A percentile compares a stretch with the other conserved stretches of the same genome.
These are phyloP conservation scores for Psilopsiagon aymara DNA, from an alignment of 2,113 vertebrate genomes.

Conservation along the genomic window DNA sequence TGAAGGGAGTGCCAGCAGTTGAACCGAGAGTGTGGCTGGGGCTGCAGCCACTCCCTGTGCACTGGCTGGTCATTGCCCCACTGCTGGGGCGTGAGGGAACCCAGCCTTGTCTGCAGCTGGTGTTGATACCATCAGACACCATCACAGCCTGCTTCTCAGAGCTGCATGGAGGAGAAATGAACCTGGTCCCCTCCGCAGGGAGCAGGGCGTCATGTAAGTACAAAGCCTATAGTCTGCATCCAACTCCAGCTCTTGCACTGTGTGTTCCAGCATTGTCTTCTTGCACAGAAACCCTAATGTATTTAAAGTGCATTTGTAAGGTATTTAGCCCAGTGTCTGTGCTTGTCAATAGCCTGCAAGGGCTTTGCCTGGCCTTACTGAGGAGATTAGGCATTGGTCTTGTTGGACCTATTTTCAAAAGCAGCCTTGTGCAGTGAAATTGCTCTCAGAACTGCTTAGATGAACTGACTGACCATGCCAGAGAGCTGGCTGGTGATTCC, in stretches of 20 bases:
- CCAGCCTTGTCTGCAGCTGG: neutral
- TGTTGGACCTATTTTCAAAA: neutral
- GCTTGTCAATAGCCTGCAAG: neutral
- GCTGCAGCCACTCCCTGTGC: neutral
- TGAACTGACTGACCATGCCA: neutral
- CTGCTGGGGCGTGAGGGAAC: rapidly evolving
- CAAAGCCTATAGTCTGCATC: neutral
- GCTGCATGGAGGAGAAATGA: neutral
- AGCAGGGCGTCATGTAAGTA: neutral
- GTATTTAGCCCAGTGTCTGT: neutral
- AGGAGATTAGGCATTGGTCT: neutral
- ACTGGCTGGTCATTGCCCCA: neutral
- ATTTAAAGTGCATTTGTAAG: rapidly evolving
- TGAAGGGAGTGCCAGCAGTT: neutral
- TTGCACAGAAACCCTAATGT: neutral
- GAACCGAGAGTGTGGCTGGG: neutral
- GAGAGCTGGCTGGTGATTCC: neutral
- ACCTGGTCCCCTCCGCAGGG: neutral
- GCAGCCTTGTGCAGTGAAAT: neutral
- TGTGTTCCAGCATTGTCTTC: rapidly evolving
- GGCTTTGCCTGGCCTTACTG: neutral
- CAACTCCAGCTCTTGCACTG: rapidly evolving
- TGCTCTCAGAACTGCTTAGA: neutral
- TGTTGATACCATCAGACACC: neutral
- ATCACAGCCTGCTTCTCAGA: neutral